phyloP scores from a whole-genome alignment of 2,797 vertebrate species.

The Urocyon cinereoargenteus region DNA sequence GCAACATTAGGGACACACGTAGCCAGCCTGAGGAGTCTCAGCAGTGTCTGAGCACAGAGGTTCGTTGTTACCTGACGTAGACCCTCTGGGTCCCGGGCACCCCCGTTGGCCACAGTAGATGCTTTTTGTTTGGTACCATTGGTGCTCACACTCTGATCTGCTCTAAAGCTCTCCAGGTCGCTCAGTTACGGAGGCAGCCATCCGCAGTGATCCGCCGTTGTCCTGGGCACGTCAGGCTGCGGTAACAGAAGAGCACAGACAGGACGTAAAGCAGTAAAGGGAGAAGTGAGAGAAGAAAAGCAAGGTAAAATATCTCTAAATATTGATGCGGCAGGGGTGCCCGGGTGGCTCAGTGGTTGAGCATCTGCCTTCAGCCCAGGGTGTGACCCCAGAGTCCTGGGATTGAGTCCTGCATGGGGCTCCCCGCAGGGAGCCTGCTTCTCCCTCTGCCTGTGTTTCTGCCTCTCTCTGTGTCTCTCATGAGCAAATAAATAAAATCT shows the following conservation, averaged over 20 bases:
- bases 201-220: neutral
- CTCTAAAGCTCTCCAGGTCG: neutral
- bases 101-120: neutral
- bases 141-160: slow-evolving; percentile 13
- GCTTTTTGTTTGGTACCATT: neutral
- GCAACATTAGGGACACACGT: rapidly evolving
- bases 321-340: neutral
- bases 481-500: too few species aligned
- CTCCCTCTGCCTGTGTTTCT: too few species aligned
- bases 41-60: neutral
- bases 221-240: neutral
- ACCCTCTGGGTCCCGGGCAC: neutral
- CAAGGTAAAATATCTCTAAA: neutral
- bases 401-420: too few species aligned
- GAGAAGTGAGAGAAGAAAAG: neutral
- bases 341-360: too few species aligned
- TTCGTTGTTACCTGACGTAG: neutral
- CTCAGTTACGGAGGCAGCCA: too few species aligned
- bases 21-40: neutral
- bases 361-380: too few species aligned
- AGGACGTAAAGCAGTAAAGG: neutral
- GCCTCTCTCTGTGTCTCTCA: too few species aligned
- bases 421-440: too few species aligned
- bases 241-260: neutral
- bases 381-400: too few species aligned